These are phyloP conservation scores for Mactromeris polynyma DNA, from an alignment of 2,888 invertebrate species.

Conservation along the genomic window DNA sequence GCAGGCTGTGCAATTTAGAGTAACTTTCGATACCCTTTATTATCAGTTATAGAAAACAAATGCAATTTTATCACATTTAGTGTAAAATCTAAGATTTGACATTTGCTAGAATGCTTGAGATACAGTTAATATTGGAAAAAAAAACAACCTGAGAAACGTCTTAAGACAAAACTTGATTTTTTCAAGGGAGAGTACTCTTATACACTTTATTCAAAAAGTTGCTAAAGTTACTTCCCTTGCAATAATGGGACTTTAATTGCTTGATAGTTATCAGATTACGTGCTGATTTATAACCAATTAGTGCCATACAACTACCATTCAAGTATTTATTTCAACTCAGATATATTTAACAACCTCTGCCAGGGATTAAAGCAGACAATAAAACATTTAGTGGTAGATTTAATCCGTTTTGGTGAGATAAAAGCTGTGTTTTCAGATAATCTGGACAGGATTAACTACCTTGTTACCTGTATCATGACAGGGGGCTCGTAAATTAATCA, in stretches of 20 bases:
- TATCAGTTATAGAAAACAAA: background rate
- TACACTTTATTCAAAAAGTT: background rate
- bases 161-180: too few species aligned
- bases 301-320: constrained; percentile 22
- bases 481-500: constrained; percentile 14
- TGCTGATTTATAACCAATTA: constrained; percentile 34
- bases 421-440: background rate
- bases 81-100: background rate
- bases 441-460: constrained; percentile 14
- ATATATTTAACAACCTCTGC: constrained; percentile 17
- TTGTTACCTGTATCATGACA: background rate
- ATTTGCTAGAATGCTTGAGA: too few species aligned
- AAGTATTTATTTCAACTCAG: constrained; percentile 7
- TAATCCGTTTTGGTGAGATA: background rate
- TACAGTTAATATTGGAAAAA: background rate
- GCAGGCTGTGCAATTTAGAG: too few species aligned
- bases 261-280: background rate
- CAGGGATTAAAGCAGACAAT: constrained; percentile 25
- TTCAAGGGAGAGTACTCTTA: background rate
- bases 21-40: too few species aligned
- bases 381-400: background rate
- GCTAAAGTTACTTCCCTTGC: background rate
- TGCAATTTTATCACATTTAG: background rate
- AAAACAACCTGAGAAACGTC: too few species aligned
- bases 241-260: background rate